Conservation (phyloP, 2,888 invertebrate species). For the Dioctria rufipes region DNA sequence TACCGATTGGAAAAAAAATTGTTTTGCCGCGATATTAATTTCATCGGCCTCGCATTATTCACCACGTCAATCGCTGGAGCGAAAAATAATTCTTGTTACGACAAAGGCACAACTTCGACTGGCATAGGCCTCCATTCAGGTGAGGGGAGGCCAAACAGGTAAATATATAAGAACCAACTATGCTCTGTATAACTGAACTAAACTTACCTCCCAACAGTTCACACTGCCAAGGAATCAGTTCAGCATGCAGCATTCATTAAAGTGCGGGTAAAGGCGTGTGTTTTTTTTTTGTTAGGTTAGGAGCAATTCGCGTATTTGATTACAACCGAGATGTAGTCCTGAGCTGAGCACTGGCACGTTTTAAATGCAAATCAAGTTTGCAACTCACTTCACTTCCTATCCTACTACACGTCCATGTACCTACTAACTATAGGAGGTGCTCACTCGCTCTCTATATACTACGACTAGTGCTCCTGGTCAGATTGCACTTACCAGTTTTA, state of each 20-base stretch:
- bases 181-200: not conserved
- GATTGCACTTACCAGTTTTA: not conserved
- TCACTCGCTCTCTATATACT: too few species aligned
- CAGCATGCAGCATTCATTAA: conserved; percentile 48
- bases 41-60: conserved; percentile 60
- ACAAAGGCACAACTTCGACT: conserved; percentile 61
- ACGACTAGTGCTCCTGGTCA: not conserved
- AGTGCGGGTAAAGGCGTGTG: conserved; percentile 31
- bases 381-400: conserved; percentile 52
- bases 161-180: conserved; percentile 1
- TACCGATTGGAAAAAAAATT: conserved; percentile 62
- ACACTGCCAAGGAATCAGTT: conserved; percentile 44
- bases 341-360: conserved; percentile 40
- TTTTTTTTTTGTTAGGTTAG: conserved; percentile 20
- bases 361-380: conserved; percentile 52
- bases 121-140: not conserved
- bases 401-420: not conserved
- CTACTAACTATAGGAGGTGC: too few species aligned
- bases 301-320: conserved; percentile 52
- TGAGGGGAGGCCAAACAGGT: conserved; percentile 21
- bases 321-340: conserved; percentile 43
- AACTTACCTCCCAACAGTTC: not conserved
- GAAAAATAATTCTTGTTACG: conserved; percentile 61
- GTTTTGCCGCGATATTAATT: conserved; percentile 62
- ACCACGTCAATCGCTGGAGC: conserved; percentile 64